Evolutionary conservation across 2,888 invertebrate species (phyloP), one percentile per base, ranked within the genome.

Genomic region (Acronicta psi): DNA sequence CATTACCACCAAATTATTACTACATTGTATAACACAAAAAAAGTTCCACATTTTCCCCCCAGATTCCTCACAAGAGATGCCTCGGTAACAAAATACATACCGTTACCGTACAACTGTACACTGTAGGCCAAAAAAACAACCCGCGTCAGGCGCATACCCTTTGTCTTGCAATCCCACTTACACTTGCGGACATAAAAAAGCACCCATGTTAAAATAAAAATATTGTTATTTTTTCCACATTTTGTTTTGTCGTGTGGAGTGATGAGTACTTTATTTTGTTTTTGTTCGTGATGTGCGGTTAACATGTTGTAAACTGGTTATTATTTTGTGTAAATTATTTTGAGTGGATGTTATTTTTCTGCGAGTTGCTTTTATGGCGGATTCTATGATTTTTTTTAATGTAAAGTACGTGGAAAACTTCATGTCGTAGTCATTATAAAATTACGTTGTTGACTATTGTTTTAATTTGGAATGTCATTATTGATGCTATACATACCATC

Each of bases 111-210:
- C 38, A 61, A 60, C 37, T 17, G 37, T 63, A 62, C 38, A 69
- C n/a, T 69, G 49, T 50, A 42, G 34, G 41, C 23, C 63, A 40
- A 66, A 66, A 68, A 69, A 81, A 73, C 78, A 81, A 75, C 71
- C 77, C 71, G 77, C 77, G 79, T 79, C 77, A 73, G 75, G 67
- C 68, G 70, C 73, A 69, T 61, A 59, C 69, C 72, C 67, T 77
- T 81, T 81, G 78, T 80, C 63, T 80, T 77, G 59, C 66, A 57
- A 55, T 45, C 47, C 56, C 55, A 56, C 59, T 70, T 79, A 69
- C 61, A 78, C 42, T 79, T 43, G 44, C 29, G 62, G 79, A 55
- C 77, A 60, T 50, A 47, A 68, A 61, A 63, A 67, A 58, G 45
- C 46, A 47, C 47, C 55, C 42, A 51, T 55, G 45, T 59, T 57